phyloP scores from a whole-genome alignment of 2,888 invertebrate genomes.

The Cerceris rybyensis region DNA sequence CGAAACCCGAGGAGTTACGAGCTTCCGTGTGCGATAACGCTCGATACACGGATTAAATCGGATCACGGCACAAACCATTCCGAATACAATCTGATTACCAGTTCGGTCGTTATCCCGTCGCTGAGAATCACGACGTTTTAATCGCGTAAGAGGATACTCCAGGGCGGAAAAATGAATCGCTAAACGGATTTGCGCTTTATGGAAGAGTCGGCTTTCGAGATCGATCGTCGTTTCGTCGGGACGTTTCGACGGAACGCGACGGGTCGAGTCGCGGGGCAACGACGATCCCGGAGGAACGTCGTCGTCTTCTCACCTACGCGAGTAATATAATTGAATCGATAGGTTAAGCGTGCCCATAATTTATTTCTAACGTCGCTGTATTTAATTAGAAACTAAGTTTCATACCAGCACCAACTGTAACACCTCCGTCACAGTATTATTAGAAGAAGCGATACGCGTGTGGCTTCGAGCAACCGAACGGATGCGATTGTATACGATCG shows the following conservation, averaged over 20 bases:
- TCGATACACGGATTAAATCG: slow-evolving; percentile 39
- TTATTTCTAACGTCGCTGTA: slow-evolving; percentile 76
- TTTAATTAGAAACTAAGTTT: slow-evolving; percentile 76
- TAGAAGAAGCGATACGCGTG: slow-evolving; percentile 68
- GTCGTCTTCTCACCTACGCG: slow-evolving; percentile 36
- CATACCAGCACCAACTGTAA: slow-evolving; percentile 71
- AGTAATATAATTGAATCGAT: slow-evolving; percentile 63
- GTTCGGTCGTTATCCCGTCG: slow-evolving; percentile 27
- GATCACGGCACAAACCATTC: slow-evolving; percentile 10
- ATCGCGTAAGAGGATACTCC: slow-evolving; percentile 24
- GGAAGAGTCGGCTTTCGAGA: background rate
- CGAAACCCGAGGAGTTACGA: background rate
- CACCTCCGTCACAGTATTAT: slow-evolving; percentile 79
- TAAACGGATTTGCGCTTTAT: background rate
- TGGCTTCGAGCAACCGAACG: slow-evolving; percentile 38
- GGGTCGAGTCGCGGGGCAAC: background rate
- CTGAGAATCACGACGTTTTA: slow-evolving; percentile 24
- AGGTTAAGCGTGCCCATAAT: slow-evolving; percentile 74
- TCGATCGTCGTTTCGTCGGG: background rate
- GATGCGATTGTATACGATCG: slow-evolving; percentile 68
- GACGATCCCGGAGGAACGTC: slow-evolving; percentile 3
- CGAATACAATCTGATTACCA: slow-evolving; percentile 33
- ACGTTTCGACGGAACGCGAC: background rate
- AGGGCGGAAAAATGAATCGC: slow-evolving; percentile 5
- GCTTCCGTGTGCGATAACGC: slow-evolving; percentile 13